A percentile compares a stretch with the other conserved stretches of the same genome.
These are phyloP conservation scores for Thamnaconus septentrionalis DNA, from an alignment of 2,113 vertebrate species.

Conservation along the genomic window DNA sequence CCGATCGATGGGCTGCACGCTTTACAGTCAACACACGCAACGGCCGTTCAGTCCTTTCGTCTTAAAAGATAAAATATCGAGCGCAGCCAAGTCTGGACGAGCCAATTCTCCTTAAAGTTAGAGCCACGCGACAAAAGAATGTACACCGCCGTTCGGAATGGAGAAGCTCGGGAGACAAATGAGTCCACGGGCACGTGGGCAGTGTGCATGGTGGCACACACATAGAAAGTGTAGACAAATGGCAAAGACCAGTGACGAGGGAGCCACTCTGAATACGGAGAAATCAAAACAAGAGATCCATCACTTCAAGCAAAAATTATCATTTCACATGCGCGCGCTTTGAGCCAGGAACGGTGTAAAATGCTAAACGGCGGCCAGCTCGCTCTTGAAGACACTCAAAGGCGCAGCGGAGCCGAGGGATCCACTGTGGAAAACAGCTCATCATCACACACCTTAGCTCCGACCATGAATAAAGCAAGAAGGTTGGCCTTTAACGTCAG, in stretches of 20 bases:
- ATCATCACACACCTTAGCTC: slow-evolving; percentile 22
- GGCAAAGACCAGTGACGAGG: neutral
- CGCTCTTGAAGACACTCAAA: slow-evolving; percentile 66
- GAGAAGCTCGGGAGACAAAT: neutral
- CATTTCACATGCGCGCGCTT: slow-evolving; percentile 54
- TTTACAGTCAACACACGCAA: slow-evolving; percentile 2
- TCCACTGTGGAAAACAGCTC: slow-evolving; percentile 32
- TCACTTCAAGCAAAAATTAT: slow-evolving; percentile 55
- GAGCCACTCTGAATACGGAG: slow-evolving; percentile 39
- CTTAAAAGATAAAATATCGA: slow-evolving; percentile 50
- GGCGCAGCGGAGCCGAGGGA: slow-evolving; percentile 34
- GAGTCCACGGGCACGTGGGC: neutral
- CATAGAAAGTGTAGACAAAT: slow-evolving; percentile 12
- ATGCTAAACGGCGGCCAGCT: slow-evolving; percentile 47
- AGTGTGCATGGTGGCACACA: neutral
- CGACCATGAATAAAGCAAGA: slow-evolving; percentile 3
- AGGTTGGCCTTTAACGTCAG: slow-evolving; percentile 27
- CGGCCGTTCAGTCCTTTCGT: slow-evolving; percentile 30
- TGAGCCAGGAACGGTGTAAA: slow-evolving; percentile 38
- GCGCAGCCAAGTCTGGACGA: slow-evolving; percentile 16
- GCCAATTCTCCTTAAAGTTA: slow-evolving; percentile 6
- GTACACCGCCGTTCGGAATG: neutral
- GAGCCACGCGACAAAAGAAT: neutral
- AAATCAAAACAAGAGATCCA: slow-evolving; percentile 53
- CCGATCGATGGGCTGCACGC: slow-evolving; percentile 26